Conservation (phyloP, 1,140 invertebrate genomes). For the Trissolcus basalis region DNA sequence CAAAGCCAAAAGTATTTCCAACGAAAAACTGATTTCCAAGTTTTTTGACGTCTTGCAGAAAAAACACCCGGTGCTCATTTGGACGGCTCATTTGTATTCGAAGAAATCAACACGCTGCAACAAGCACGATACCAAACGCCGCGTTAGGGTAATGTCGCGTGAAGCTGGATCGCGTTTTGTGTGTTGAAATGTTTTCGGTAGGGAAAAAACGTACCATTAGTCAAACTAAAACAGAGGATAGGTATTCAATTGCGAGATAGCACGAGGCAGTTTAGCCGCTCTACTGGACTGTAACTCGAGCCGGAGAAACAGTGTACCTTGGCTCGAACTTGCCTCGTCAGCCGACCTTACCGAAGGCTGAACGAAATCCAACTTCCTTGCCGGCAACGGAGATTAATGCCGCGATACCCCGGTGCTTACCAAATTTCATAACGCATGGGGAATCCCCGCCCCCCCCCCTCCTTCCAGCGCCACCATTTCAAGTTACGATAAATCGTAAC, state of each 20-base stretch:
- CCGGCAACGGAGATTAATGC: constrained; percentile 72
- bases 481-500: constrained; percentile 18
- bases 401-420: constrained; percentile 53
- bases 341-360: constrained; percentile 63
- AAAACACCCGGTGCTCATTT: too few species aligned
- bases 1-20: too few species aligned
- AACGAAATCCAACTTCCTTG: constrained; percentile 74
- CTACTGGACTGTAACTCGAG: constrained; percentile 73
- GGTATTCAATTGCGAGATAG: constrained; percentile 29
- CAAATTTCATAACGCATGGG: constrained; percentile 56
- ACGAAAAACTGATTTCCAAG: too few species aligned
- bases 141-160: constrained; percentile 61
- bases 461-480: constrained; percentile 21
- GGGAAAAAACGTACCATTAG: constrained; percentile 65
- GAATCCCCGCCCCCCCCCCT: neutral
- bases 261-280: constrained; percentile 71
- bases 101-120: constrained; percentile 35
- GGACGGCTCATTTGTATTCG: constrained; percentile 47
- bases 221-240: constrained; percentile 26
- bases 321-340: constrained; percentile 69
- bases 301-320: constrained; percentile 67
- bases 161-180: constrained; percentile 66
- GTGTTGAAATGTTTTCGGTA: constrained; percentile 32
- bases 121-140: constrained; percentile 32
- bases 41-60: too few species aligned